Evolutionary conservation across 2,797 vertebrate species (phyloP).

Genomic region (Prionace glauca): DNA sequence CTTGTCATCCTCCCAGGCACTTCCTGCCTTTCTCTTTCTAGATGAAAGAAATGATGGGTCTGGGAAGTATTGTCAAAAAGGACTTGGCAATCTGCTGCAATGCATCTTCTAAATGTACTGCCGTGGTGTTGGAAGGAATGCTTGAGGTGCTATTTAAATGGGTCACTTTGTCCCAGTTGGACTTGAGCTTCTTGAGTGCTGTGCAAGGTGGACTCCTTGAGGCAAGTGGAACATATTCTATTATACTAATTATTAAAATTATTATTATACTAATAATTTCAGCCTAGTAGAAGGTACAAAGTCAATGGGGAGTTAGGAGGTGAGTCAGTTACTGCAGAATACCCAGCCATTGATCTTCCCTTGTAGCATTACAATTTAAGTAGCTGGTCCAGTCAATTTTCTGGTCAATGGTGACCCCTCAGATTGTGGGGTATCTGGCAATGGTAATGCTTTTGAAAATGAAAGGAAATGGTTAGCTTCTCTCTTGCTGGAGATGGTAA

Average conservation of each 20-base stretch:
- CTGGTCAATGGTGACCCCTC: background rate
- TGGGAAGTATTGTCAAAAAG: too few relatives aligned
- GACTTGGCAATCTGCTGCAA: too few relatives aligned
- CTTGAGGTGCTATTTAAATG: background rate
- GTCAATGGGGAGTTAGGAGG: background rate
- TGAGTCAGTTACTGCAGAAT: background rate
- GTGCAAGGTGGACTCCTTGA: background rate
- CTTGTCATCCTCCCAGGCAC: too few relatives aligned
- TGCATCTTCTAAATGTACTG: background rate
- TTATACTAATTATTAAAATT: background rate
- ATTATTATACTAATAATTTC: background rate
- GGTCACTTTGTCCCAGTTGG: too few relatives aligned
- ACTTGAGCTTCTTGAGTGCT: background rate
- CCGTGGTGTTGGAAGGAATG: background rate
- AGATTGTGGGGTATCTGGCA: background rate
- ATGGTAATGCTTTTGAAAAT: background rate
- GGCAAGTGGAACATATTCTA: background rate
- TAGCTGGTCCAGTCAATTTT: background rate
- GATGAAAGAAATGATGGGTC: too few relatives aligned
- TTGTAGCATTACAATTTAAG: background rate
- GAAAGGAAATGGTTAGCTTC: background rate
- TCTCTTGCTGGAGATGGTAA: background rate
- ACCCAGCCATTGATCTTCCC: background rate
- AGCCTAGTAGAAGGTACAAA: background rate
- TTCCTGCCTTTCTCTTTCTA: too few relatives aligned